Evolutionary conservation across 2,113 vertebrate genomes (phyloP).

Genomic region (Ictidomys tridecemlineatus): DNA sequence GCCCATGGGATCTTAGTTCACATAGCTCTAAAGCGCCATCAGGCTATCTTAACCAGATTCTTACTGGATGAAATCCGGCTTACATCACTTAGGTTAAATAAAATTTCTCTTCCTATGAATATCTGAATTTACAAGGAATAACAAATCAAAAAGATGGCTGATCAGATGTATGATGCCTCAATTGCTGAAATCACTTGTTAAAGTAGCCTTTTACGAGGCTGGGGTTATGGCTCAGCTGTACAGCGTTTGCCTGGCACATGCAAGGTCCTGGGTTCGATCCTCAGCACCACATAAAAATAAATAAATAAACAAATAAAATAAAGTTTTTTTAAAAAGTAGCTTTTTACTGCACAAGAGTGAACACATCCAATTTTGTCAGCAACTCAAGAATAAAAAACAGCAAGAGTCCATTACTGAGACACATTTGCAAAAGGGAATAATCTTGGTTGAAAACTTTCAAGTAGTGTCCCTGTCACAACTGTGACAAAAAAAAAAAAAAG

Average conservation of each 20-base stretch:
- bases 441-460: background rate
- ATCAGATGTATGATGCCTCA: background rate
- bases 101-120: background rate
- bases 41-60: background rate
- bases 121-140: background rate
- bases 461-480: background rate
- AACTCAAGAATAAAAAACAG: background rate
- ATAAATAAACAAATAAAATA: too few relatives aligned
- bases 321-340: background rate
- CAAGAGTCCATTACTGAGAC: background rate
- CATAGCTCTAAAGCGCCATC: background rate
- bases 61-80: background rate
- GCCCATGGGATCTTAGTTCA: background rate
- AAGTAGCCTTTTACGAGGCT: background rate
- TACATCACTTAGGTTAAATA: background rate
- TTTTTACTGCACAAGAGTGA: background rate
- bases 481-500: background rate
- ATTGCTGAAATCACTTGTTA: background rate
- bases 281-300: too few relatives aligned
- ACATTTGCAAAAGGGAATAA: background rate
- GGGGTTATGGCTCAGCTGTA: too few relatives aligned
- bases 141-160: background rate
- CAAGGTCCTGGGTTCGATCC: too few relatives aligned
- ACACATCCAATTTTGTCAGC: background rate
- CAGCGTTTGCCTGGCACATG: too few relatives aligned